Evolutionary conservation across 1,140 invertebrate genomes (phyloP).

Genomic region (Apis florea): DNA sequence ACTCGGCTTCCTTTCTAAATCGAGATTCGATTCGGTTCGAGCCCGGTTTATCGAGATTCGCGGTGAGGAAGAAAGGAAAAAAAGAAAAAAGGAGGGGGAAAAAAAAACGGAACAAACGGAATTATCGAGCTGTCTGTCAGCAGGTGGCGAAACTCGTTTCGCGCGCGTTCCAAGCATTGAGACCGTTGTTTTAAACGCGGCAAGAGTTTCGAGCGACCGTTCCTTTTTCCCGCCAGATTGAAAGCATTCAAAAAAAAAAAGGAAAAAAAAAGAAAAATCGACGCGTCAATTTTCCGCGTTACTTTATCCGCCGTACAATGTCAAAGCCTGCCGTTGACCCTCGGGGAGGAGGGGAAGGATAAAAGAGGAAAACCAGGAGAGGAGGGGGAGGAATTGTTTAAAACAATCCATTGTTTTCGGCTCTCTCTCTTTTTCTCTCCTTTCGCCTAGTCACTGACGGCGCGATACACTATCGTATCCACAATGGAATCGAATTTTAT

Average conservation of each 20-base stretch:
- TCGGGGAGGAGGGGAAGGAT: background rate
- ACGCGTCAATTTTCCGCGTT: background rate
- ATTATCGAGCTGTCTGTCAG: background rate
- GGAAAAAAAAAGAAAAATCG: background rate
- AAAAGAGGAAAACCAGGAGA: too few species aligned
- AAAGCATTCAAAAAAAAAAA: background rate
- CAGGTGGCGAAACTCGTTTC: background rate
- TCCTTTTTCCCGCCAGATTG: background rate
- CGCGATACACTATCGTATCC: too few species aligned
- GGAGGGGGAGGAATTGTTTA: background rate
- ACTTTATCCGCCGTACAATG: background rate
- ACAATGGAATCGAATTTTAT: too few species aligned
- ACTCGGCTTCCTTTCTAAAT: too few species aligned
- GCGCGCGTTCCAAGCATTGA: background rate
- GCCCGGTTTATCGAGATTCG: too few species aligned
- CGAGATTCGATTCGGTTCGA: too few species aligned
- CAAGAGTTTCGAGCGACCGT: background rate
- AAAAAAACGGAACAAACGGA: fast-evolving
- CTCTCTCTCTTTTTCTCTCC: background rate
- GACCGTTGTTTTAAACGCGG: background rate
- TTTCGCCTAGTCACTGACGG: too few species aligned
- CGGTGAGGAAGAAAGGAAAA: too few species aligned
- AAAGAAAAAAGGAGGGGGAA: fast-evolving
- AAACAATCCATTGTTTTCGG: constrained; percentile 3
- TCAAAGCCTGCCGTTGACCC: background rate